phyloP scores from a whole-genome alignment of 2,888 invertebrate species.

The Tholera decimalis region DNA sequence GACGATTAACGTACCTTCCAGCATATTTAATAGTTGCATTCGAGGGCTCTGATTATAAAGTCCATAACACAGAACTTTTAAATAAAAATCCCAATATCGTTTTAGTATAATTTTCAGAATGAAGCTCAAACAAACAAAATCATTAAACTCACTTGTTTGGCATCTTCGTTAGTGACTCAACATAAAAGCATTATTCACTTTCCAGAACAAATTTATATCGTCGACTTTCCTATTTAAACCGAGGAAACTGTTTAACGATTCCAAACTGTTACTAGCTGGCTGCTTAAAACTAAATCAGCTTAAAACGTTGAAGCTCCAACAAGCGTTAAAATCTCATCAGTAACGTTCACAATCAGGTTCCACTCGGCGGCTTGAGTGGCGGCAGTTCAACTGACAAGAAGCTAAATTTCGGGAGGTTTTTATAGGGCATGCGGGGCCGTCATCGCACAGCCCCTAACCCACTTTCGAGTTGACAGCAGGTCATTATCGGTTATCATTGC shows the following conservation, averaged over 20 bases:
- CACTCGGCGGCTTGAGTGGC: constrained; percentile 30
- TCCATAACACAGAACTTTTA: background rate
- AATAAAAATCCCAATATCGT: background rate
- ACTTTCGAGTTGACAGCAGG: constrained; percentile 71
- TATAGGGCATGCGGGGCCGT: constrained; percentile 35
- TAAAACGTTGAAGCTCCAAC: constrained; percentile 42
- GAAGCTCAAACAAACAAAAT: constrained; percentile 39
- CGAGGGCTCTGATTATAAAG: background rate
- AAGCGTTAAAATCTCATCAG: constrained; percentile 60
- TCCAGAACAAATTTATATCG: constrained; percentile 30
- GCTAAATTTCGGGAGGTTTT: constrained; percentile 55
- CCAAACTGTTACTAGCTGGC: constrained; percentile 25
- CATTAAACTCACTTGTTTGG: constrained; percentile 35
- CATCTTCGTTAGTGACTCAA: constrained; percentile 41
- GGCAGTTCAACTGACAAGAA: constrained; percentile 37
- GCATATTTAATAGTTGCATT: background rate
- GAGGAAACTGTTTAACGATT: constrained; percentile 14
- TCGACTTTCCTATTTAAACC: constrained; percentile 22
- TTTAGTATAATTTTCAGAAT: constrained; percentile 10
- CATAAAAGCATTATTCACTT: constrained; percentile 42
- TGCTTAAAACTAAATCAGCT: constrained; percentile 42
- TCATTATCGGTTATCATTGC: constrained; percentile 71
- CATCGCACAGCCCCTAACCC: constrained; percentile 67
- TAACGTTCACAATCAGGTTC: constrained; percentile 38
- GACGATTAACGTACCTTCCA: background rate